phyloP scores from a whole-genome alignment of 2,113 vertebrate genomes.

The Thamnophis sirtalis region DNA sequence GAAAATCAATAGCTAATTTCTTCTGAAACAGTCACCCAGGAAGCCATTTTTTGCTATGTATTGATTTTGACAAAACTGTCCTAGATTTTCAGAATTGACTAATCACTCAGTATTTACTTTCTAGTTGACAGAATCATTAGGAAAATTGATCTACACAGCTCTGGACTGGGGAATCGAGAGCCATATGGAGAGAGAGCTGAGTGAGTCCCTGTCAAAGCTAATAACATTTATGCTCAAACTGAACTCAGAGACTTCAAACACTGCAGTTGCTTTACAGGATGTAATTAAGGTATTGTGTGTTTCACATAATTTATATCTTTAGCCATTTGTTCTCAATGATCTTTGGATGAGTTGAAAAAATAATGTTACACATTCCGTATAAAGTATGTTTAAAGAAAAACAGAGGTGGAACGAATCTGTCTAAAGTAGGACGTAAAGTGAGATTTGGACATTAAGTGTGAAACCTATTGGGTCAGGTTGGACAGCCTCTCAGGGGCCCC shows the following conservation, averaged over 20 bases:
- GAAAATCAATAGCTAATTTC: neutral
- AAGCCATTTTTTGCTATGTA: neutral
- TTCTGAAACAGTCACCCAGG: neutral
- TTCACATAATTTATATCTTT: neutral
- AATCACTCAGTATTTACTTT: slow-evolving; percentile 22
- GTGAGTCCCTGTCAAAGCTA: slow-evolving; percentile 61
- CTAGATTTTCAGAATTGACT: neutral
- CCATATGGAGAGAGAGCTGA: slow-evolving; percentile 67
- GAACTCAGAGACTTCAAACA: slow-evolving; percentile 25
- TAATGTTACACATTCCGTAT: neutral
- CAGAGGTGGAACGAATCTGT: neutral
- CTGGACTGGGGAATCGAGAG: slow-evolving; percentile 73
- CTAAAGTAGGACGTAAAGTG: too few relatives aligned
- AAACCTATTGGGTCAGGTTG: too few relatives aligned
- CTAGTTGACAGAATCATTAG: slow-evolving; percentile 67
- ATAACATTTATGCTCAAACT: slow-evolving; percentile 67
- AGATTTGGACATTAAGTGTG: too few relatives aligned
- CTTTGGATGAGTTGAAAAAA: neutral
- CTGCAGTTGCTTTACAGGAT: slow-evolving; percentile 54
- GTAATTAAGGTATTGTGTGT: slow-evolving; percentile 64
- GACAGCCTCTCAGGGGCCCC: too few relatives aligned
- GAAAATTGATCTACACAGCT: slow-evolving; percentile 66
- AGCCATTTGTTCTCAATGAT: neutral
- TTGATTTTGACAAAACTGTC: neutral
- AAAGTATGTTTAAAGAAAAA: neutral